Base-by-base conservation (phyloP, 2,113 vertebrate species). In the Thryonomys swinderianus region DNA sequence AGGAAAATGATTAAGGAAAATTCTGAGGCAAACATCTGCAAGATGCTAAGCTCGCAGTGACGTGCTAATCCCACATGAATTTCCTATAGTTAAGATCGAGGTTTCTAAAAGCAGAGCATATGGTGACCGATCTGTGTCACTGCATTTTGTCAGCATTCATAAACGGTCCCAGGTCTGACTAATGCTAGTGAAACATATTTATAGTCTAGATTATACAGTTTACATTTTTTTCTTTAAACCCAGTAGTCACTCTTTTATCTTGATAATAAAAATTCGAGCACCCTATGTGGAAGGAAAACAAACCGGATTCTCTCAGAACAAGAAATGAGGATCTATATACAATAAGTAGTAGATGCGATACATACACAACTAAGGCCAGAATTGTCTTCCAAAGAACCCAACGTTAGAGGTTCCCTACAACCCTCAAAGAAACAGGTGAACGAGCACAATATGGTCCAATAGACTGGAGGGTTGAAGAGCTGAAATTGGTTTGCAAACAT, bases 1-100 rank as follows among this genome's bases (percentile, higher is more conserved):
- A 96, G 91, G 89, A 91, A 98, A 97, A 59, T 91, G 79, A 95
- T 98, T 94, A 94, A n/a, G 53, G 53, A 96, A 98, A 96, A 92
- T 16, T 85, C 86, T 76, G 34, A 96, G 83, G 85, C 67, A 71
- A 98, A 89, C 88, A 95, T 95, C 93, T 90, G 61, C 59, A 81
- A 96, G 81, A 87, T 84, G 90, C 90, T 98, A 97, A 94, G 92
- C 86, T 96, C 97, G 97, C 53, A 90, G 83, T 32, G 25, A 76
- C 69, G 96, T 48, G 71, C 87, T 98, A 98, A 98, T 98, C 96
- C 91, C 90, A 97, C 92, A 67, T 87, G 40, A 62, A 23, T 94
- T 95, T 97, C 96, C 97, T 69, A 55, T 96, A 93, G 71, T 17
- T 23, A 90, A 90, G 76, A 94, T 86, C 90, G 94, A 95, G 93